A percentile compares a stretch with the other conserved stretches of the same genome.
These are phyloP conservation scores for Cossypha dichroa DNA, from an alignment of 2,797 vertebrate species.

Conservation along the genomic window DNA sequence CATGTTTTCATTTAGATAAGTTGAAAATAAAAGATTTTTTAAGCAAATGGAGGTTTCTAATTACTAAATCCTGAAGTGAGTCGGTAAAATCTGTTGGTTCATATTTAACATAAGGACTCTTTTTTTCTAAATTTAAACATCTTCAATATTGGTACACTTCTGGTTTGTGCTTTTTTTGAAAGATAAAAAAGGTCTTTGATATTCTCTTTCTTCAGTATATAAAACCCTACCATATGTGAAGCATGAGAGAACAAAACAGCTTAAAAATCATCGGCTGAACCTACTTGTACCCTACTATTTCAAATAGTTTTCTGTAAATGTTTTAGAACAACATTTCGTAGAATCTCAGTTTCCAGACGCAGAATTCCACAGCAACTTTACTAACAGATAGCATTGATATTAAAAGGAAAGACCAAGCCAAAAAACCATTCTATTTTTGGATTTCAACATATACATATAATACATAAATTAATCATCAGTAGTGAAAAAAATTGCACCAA, in stretches of 20 bases:
- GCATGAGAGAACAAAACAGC: background rate
- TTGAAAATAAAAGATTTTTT: background rate
- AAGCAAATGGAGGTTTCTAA: background rate
- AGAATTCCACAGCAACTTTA: background rate
- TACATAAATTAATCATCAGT: background rate
- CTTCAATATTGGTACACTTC: background rate
- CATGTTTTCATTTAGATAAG: rapidly evolving
- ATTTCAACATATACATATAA: background rate
- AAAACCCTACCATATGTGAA: background rate
- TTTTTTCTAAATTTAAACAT: background rate
- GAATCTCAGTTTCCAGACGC: background rate
- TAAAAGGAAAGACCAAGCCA: background rate
- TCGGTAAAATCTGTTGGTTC: background rate
- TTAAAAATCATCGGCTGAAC: background rate
- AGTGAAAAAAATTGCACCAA: background rate
- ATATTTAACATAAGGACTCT: background rate
- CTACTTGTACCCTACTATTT: background rate
- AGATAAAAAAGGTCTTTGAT: background rate
- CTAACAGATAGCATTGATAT: background rate
- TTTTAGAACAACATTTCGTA: background rate
- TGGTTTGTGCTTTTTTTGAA: background rate
- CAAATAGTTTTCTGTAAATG: background rate
- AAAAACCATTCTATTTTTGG: background rate
- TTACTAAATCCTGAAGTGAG: background rate
- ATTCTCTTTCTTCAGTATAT: background rate